A percentile compares a stretch with the other conserved stretches of the same genome.
Conservation (phyloP, 2,888 invertebrate genomes). For the Macrosoma leucophasiata region DNA sequence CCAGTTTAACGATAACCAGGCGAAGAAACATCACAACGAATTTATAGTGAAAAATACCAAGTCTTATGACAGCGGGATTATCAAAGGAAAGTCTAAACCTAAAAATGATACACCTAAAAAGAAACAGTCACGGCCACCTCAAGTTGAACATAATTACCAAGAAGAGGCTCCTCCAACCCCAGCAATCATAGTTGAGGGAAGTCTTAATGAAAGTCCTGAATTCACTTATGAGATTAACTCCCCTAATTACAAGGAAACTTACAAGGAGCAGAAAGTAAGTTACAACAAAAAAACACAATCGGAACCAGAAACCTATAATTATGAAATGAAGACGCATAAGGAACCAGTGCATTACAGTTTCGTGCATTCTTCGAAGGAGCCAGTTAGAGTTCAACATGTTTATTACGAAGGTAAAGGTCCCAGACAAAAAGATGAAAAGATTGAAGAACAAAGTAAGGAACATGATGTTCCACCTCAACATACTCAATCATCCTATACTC, state of each 20-base stretch:
- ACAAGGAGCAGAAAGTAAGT: slow-evolving; percentile 52
- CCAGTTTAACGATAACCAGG: slow-evolving; percentile 33
- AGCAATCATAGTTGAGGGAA: slow-evolving; percentile 35
- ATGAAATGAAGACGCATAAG: slow-evolving; percentile 40
- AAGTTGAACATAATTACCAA: slow-evolving; percentile 35
- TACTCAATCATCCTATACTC: slow-evolving; percentile 7
- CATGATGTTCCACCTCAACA: no score
- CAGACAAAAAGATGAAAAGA: slow-evolving; percentile 39
- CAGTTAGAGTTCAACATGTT: slow-evolving; percentile 39
- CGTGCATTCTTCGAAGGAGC: slow-evolving; percentile 36
- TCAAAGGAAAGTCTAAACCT: slow-evolving; percentile 40
- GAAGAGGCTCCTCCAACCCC: slow-evolving; percentile 39
- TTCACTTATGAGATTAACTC: slow-evolving; percentile 55
- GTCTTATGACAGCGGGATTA: slow-evolving; percentile 40
- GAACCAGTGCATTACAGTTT: slow-evolving; percentile 55
- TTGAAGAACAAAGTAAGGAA: slow-evolving; percentile 21
- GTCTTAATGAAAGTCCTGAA: slow-evolving; percentile 46
- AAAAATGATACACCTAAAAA: slow-evolving; percentile 34
- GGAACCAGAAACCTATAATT: slow-evolving; percentile 48
- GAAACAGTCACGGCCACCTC: slow-evolving; percentile 37
- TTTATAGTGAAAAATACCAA: slow-evolving; percentile 45
- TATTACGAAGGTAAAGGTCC: slow-evolving; percentile 40
- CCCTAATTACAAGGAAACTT: slow-evolving; percentile 58
- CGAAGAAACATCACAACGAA: slow-evolving; percentile 47
- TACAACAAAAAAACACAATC: slow-evolving; percentile 56